Conservation (phyloP, 2,113 vertebrate genomes). For the Ceyx margarethae region DNA sequence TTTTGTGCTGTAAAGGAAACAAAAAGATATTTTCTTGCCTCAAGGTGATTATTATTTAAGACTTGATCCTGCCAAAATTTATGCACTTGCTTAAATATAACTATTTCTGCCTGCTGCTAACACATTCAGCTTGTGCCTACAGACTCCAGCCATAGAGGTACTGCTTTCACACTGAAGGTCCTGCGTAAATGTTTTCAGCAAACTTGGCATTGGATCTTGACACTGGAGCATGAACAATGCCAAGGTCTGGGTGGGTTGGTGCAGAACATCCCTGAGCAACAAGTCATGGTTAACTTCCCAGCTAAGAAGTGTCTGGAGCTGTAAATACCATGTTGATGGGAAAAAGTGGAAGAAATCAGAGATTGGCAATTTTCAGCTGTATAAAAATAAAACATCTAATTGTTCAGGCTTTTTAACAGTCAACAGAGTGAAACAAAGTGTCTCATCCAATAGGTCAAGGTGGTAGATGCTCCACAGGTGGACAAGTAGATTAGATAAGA, state of each 20-base stretch:
- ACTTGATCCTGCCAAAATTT: conserved; percentile 12
- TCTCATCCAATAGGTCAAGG: neutral
- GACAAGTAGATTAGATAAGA: neutral
- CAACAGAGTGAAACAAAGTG: neutral
- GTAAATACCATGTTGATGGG: neutral
- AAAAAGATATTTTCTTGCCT: conserved; percentile 40
- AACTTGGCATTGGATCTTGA: neutral
- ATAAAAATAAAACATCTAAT: neutral
- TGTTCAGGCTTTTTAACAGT: neutral
- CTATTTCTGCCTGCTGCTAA: neutral
- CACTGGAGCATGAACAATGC: neutral
- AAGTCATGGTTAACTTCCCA: neutral
- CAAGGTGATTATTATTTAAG: neutral
- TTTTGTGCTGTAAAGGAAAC: conserved; percentile 27
- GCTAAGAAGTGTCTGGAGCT: neutral
- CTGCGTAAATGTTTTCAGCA: neutral
- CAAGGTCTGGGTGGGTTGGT: neutral
- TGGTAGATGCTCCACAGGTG: rapidly evolving
- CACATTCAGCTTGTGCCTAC: neutral
- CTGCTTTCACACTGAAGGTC: neutral
- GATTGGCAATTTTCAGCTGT: neutral
- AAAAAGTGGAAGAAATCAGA: neutral
- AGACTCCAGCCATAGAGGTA: neutral
- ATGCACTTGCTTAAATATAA: neutral
- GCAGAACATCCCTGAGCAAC: neutral